These are phyloP conservation scores for Cerastoderma edule DNA, from an alignment of 2,888 invertebrate genomes.

Conservation along the genomic window DNA sequence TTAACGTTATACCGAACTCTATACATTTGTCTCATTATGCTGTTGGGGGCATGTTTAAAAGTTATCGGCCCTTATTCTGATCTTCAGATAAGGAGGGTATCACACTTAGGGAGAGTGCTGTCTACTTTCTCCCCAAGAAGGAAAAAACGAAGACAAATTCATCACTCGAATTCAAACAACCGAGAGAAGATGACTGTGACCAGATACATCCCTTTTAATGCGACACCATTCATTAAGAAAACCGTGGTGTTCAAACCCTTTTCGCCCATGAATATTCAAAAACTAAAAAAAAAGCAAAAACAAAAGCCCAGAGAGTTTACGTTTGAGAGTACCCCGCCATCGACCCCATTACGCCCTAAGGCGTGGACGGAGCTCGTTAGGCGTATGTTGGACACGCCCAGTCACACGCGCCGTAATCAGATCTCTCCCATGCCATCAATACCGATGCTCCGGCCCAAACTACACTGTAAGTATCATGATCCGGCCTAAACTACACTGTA, in stretches of 20 bases:
- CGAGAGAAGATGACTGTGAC: conserved; percentile 45
- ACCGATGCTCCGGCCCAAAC: conserved; percentile 32
- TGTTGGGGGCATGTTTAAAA: too few relatives aligned
- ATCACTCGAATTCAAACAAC: conserved; percentile 18
- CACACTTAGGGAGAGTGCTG: neutral
- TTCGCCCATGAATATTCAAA: conserved; percentile 13
- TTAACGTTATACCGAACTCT: too few relatives aligned
- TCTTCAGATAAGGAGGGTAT: neutral
- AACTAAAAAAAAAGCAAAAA: neutral
- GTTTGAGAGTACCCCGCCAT: conserved; percentile 34
- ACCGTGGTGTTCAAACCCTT: conserved; percentile 45
- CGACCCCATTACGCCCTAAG: conserved; percentile 38
- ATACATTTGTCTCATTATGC: too few relatives aligned
- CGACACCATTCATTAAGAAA: conserved; percentile 50
- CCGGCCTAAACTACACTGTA: conserved; percentile 49
- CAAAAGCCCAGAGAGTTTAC: conserved; percentile 26
- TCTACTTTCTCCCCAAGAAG: conserved; percentile 17
- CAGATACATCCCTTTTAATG: conserved; percentile 46
- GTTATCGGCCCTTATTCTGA: too few relatives aligned
- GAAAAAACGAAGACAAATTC: conserved; percentile 14
- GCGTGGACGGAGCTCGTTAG: conserved; percentile 48
- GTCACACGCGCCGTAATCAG: conserved; percentile 34
- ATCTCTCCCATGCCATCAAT: conserved; percentile 35
- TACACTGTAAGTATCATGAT: conserved; percentile 50
- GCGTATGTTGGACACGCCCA: conserved; percentile 22